Base-by-base conservation (phyloP, 2,888 invertebrate genomes). In the Girardia tigrina region DNA sequence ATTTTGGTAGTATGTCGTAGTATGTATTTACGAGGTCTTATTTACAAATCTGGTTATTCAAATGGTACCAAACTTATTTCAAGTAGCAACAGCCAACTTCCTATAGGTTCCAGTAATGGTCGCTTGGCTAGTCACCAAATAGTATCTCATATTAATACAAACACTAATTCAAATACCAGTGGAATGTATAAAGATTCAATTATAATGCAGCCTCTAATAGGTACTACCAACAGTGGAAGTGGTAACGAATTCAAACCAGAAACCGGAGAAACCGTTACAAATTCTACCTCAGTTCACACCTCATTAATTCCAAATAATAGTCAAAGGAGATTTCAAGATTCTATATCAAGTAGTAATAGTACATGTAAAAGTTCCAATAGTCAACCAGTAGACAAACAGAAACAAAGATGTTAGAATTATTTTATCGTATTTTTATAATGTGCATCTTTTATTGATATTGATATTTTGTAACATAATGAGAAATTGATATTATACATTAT, bases 1-100 rank as follows among this genome's bases (percentile, higher is more conserved):
- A 70, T 71, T 2, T 29, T 75, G 26, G 29, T 71, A 26, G 71
- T 70, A 28, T 74, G 75, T 70, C 70, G 75, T 1, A 70, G 28
- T 71, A 56, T 56, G 56, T 56, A 56, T 16, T 56, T 56, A n/a
- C 56, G 56, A 20, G 56, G 56, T 8, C 56, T 56, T 4, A 56
- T 56, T 56, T 56, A 56, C 23, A 56, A 56, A 56, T 56, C 56
- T 56, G 56, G 56, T 6, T 56, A 56, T n/a, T 56, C 56, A 4
- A 56, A 56, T 23, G 56, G 56, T 12, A 56, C 56, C 6, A 56
- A 56, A n/a, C n/a, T 56, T 8, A 56, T 56, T 20, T 4, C 56
- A 6, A 56, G 23, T 23, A 56, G 56, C 23, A 56, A 56, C n/a
- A 56, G 56, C 23, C 56, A 56, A 16, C 4, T 56, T 56, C 56